Evolutionary conservation across 2,113 vertebrate species (phyloP), one percentile per base, ranked within the genome.

Genomic region (Calidris pygmaea): DNA sequence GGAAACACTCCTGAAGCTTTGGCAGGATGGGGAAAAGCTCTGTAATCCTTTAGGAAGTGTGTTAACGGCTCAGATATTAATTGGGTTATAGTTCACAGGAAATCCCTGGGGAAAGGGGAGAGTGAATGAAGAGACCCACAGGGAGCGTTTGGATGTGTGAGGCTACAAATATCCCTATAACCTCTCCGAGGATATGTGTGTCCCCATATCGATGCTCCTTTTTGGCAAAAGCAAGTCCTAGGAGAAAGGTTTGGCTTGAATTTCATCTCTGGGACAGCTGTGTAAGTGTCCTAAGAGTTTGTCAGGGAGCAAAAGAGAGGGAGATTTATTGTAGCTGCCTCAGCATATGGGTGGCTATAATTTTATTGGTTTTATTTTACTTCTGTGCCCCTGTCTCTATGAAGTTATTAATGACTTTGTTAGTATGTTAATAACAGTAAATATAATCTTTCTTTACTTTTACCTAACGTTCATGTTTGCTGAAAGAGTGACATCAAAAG

Each of bases 1-100:
- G 75, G 85, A 92, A 93, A 76, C 39, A 20, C 59, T 91, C 58
- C 75, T 29, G 30, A 83, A 86, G 75, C 79, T 92, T 80, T 70
- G 66, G 82, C 58, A 94, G 82, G 35, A 83, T 12, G 30, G 23
- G 15, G 62, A 41, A 85, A 55, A 92, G 71, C 88, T 85, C 90
- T 53, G 29, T 73, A 79, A 88, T 92, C 75, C 85, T 53, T 68
- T 24, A 70, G 82, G 75, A 94, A 93, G 39, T 52, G 32, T 52
- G 66, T 68, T 30, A 60, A 79, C 4, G 7, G 74, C 32, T 87
- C 74, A 90, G 75, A 50, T 79, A 85, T 52, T 52, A 39, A 60
- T 16, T 82, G 66, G 70, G 32, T 71, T 65, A 41, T 12, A 37
- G 77, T 16, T 78, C 87, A 34, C 43, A 76, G 85, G 66, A 79